Evolutionary conservation across 2,113 vertebrate species (phyloP), one percentile per base, ranked within the genome.

Genomic region (Redunca redunca): DNA sequence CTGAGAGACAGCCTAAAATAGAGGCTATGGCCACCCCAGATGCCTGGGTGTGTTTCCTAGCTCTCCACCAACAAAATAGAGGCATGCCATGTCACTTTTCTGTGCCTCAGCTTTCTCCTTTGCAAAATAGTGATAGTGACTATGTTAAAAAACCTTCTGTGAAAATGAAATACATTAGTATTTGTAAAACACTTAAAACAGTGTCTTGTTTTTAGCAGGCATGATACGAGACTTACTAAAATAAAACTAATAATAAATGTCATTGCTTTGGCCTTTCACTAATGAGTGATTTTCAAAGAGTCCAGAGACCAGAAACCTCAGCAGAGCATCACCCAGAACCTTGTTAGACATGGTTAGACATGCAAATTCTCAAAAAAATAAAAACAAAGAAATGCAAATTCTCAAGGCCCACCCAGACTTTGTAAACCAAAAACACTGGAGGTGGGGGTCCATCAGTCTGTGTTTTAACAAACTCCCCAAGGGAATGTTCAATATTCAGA

Each of bases 391-490:
- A 57, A 90, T 43, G 64, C 21, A n/a, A 33, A 15, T 43, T 62
- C 16, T 28, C 19, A 10, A 67, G 36, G 10, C 7, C 17, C 2
- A 6, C 15, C 26, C 84, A 64, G 77, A 77, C 15, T 40, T 64
- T 40, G 12, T 67, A 80, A 95, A 85, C 33, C 0, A 28, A n/a
- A 90, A 67, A 17, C 11, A 17, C 43, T 86, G 7, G 12, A 10
- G 16, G 43, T 57, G 8, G n/a, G 9, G 7, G 11, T 12, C 36
- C 43, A 6, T 7, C 19, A 74, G 2, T 19, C 19, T 1, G 0
- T 26, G 58, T 43, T 90, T 33, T 86, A 50, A 82, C 5, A n/a
- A 88, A 36, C 8, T 28, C 15, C 40, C 78, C 46, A 53, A 55
- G 40, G 0, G 4, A 19, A 88, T 5, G 0, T 48, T 86, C 57